These are phyloP conservation scores for Cyanoderma ruficeps DNA, from an alignment of 2,113 vertebrate species.

Conservation along the genomic window DNA sequence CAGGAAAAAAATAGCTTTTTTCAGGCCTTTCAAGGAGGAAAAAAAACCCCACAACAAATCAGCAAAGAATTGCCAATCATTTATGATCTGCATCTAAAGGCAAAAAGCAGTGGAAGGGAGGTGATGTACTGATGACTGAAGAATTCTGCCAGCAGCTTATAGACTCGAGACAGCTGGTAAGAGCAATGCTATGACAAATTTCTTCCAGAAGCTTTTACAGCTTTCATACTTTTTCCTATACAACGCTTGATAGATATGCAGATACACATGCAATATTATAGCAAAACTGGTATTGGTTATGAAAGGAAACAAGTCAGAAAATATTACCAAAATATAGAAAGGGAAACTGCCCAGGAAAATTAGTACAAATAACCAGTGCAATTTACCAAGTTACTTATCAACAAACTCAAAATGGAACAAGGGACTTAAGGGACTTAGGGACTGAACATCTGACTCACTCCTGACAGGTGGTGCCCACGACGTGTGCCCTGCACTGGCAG, in stretches of 20 bases:
- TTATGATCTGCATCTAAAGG: background rate
- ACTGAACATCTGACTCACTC: conserved; percentile 77
- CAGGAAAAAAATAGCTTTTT: conserved; percentile 83
- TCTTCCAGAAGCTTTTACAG: background rate
- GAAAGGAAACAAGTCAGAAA: background rate
- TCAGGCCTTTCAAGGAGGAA: conserved; percentile 78
- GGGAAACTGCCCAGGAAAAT: background rate
- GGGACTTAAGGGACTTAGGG: background rate
- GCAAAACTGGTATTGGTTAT: background rate
- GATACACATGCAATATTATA: background rate
- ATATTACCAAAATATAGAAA: background rate
- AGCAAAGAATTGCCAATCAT: background rate
- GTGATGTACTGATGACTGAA: background rate
- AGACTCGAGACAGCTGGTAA: background rate
- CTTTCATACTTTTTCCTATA: background rate
- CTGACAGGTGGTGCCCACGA: conserved; percentile 79
- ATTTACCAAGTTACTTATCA: background rate
- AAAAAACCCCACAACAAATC: background rate
- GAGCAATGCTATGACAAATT: background rate
- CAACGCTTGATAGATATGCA: background rate
- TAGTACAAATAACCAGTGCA: background rate
- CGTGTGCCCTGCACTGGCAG: conserved; percentile 82
- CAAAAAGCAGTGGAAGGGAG: background rate
- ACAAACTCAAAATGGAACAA: background rate
- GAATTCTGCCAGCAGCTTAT: background rate